Evolutionary conservation across 2,113 vertebrate species (phyloP).

Genomic region (Cranoglanis bouderius): DNA sequence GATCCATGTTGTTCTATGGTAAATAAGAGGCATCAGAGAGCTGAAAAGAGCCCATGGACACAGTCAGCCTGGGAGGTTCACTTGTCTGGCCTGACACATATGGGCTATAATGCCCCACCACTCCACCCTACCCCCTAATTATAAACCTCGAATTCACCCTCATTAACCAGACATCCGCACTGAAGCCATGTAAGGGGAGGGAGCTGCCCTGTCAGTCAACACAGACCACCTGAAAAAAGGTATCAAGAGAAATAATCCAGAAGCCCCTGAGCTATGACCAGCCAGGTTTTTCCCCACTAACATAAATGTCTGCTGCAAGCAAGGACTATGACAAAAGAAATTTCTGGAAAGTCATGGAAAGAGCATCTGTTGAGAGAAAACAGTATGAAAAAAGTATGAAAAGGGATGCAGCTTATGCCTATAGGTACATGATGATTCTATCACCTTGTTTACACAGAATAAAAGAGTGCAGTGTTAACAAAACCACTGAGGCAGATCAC

Average conservation of each 20-base stretch:
- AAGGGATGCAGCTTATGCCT: neutral
- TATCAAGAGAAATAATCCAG: slow-evolving; percentile 71
- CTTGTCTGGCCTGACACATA: slow-evolving; percentile 69
- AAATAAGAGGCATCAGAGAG: slow-evolving; percentile 67
- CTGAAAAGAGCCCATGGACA: slow-evolving; percentile 58
- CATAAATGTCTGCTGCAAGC: neutral
- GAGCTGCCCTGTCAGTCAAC: slow-evolving; percentile 75
- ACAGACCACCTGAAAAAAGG: slow-evolving; percentile 70
- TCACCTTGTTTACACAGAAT: neutral
- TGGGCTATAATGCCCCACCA: slow-evolving; percentile 72
- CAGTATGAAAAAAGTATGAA: no score
- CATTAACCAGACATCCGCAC: slow-evolving; percentile 76
- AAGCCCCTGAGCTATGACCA: slow-evolving; percentile 34
- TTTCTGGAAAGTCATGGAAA: neutral
- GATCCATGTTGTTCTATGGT: slow-evolving; percentile 63
- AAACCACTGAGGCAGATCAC: slow-evolving; percentile 57
- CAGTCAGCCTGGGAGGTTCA: slow-evolving; percentile 64
- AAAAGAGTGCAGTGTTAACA: slow-evolving; percentile 46
- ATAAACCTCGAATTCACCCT: slow-evolving; percentile 73
- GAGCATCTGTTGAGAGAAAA: slow-evolving; percentile 14
- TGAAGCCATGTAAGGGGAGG: slow-evolving; percentile 72
- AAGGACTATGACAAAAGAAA: neutral
- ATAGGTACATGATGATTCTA: slow-evolving; percentile 8
- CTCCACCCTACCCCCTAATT: slow-evolving; percentile 64
- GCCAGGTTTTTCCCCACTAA: slow-evolving; percentile 16